Evolutionary conservation across 2,888 invertebrate genomes (phyloP), one percentile per base, ranked within the genome.

Genomic region (Cephus sareptanus): DNA sequence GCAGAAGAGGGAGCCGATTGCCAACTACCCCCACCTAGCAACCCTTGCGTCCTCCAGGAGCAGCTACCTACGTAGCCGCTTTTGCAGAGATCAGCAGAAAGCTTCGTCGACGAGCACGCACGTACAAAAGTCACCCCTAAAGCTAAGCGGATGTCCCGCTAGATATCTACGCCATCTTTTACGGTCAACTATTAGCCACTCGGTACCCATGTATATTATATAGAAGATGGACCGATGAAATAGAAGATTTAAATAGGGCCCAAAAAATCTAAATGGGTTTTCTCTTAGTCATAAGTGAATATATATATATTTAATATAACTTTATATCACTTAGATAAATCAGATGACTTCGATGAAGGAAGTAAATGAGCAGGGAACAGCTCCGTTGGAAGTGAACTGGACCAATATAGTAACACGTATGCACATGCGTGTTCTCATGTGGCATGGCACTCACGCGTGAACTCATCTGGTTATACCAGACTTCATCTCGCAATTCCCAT

Each of bases 41-140:
- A 56, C 74, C 75, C 78, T 78, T 76, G 77, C 81, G 80, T 79
- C 79, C 81, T 82, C 79, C 79, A 81, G 79, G 80, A 80, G 82
- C 82, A 80, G 83, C 85, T 81, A 85, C 86, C 84, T 82, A 84
- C 34, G 81, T 76, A 85, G 85, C 83, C 87, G 89, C 89, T 90
- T 90, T 90, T 84, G 88, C 88, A 85, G 82, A 88, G 90, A 91
- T 91, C 91, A 91, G 90, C 91, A 89, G 85, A 90, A 90, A 86
- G 84, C 84, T 79, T 82, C 83, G 84, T 83, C 80, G 82, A 81
- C 79, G 79, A 75, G 80, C 83, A 80, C 79, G 78, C 79, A 71
- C 34, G 71, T 71, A 71, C 71, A 31, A 15, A 71, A 71, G 31
- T 31, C 71, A 34, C 13, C 71, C 33, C 71, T 71, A 71, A 71